A percentile compares a stretch with the other conserved stretches of the same genome.
These are phyloP conservation scores for Aeoliscus strigatus DNA, from an alignment of 2,797 vertebrate species.

Conservation along the genomic window DNA sequence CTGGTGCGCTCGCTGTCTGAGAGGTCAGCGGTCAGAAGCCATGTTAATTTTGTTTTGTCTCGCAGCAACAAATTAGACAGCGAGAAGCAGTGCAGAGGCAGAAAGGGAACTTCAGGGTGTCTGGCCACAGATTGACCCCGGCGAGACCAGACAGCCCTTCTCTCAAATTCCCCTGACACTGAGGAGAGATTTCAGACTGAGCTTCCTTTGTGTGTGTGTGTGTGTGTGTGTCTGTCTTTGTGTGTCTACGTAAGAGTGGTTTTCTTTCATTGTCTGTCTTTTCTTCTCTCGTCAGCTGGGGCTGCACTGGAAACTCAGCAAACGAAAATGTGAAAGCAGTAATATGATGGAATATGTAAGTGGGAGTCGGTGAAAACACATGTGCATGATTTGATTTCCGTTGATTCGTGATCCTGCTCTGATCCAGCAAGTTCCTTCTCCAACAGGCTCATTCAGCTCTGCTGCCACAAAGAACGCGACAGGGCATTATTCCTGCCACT, in stretches of 20 bases:
- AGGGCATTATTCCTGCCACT: too few relatives aligned
- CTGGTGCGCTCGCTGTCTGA: constrained; percentile 31
- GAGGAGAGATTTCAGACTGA: constrained; percentile 62
- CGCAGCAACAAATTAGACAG: constrained; percentile 71
- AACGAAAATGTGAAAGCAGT: constrained; percentile 99
- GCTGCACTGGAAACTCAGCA: constrained; percentile 98
- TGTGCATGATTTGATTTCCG: not conserved
- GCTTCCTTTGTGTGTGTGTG: constrained; percentile 44
- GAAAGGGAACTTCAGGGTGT: constrained; percentile 75
- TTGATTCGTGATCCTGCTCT: not conserved
- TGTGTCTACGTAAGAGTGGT: constrained; percentile 28
- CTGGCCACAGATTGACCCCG: constrained; percentile 72
- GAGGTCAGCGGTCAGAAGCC: constrained; percentile 70
- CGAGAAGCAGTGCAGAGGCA: constrained; percentile 68
- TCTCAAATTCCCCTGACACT: constrained; percentile 51
- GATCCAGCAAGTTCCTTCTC: too few relatives aligned
- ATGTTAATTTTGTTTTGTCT: constrained; percentile 76
- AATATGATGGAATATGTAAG: constrained; percentile 99
- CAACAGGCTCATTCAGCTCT: too few relatives aligned
- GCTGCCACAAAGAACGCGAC: too few relatives aligned
- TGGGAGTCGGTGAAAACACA: constrained; percentile 29
- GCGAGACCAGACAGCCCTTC: constrained; percentile 63
- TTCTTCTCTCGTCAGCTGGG: constrained; percentile 82
- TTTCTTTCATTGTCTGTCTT: constrained; percentile 41
- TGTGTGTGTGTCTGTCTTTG: constrained; percentile 19